Evolutionary conservation across 1,140 invertebrate genomes (phyloP), one percentile per base, ranked within the genome.

Genomic region (Hylyphantes graminicola): DNA sequence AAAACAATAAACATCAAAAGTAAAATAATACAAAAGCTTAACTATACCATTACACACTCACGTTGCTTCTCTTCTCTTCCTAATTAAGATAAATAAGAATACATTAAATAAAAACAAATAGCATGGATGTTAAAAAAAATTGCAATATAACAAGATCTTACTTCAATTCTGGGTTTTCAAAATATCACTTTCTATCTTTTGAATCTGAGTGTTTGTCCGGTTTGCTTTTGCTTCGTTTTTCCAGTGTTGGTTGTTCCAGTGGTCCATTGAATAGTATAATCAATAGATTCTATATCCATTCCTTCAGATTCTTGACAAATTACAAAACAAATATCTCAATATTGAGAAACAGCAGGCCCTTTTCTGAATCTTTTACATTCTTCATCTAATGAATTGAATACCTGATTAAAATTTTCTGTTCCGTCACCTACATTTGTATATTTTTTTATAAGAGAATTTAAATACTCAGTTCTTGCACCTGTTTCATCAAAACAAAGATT

Each of bases 171-270:
- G 11, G 89, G 89, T 90, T 91, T 80, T 90, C 90, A 89, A 90
- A 90, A 85, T 91, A 90, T 0, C 89, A 88, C 82, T 82, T 82
- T 80, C 78, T 87, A 87, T 89, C 79, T 76, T 89, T 85, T 35
- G 87, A 13, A 87, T 86, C 82, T 82, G 59, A 12, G 85, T 78
- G 51, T 51, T 63, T 72, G 19, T 80, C 86, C 78, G 48, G 68
- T 87, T 87, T 63, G 87, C 87, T 82, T 89, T 92, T 88, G 0
- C 89, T 87, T 86, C 87, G 88, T 17, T 87, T 87, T n/a, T 86
- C 87, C 0, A 90, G 87, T 12, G 90, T 87, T 4, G 96, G 94
- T n/a, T n/a, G n/a, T n/a, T n/a, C n/a, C n/a, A n/a, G n/a, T n/a
- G n/a, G n/a, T n/a, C n/a, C n/a, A 68, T 68, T 68, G 65, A 35